Evolutionary conservation across 2,113 vertebrate species (phyloP).

Genomic region (Ochotona curzoniae): DNA sequence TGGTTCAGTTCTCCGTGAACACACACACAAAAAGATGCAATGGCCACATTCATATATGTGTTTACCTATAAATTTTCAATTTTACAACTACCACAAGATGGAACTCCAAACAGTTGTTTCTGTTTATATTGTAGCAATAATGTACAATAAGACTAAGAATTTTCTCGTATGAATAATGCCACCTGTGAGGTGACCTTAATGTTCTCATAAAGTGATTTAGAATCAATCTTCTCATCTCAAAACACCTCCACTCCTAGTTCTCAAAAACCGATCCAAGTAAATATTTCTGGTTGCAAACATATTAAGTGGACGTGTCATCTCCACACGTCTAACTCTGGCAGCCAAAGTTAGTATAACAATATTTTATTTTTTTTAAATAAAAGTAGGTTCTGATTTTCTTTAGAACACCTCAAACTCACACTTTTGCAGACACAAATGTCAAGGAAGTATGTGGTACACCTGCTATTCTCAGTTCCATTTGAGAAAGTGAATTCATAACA

Average conservation of each 20-base stretch:
- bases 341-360: background rate
- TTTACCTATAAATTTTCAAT: conserved; percentile 27
- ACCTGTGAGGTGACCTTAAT: background rate
- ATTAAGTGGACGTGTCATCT: background rate
- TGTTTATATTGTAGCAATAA: background rate
- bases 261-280: background rate
- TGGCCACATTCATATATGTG: background rate
- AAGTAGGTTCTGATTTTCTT: background rate
- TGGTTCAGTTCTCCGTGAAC: background rate
- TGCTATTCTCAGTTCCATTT: conserved; percentile 44
- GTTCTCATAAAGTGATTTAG: background rate
- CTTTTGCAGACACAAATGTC: conserved; percentile 29
- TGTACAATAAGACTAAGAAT: background rate
- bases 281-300: background rate
- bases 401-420: background rate
- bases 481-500: conserved; percentile 28
- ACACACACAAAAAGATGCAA: background rate
- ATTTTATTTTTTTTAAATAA: background rate
- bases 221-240: background rate
- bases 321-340: background rate
- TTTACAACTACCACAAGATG: background rate
- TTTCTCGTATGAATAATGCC: background rate
- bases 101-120: background rate
- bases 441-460: conserved; percentile 34
- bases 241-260: background rate